phyloP scores from a whole-genome alignment of 2,113 vertebrate genomes.

The Halcyon senegalensis region DNA sequence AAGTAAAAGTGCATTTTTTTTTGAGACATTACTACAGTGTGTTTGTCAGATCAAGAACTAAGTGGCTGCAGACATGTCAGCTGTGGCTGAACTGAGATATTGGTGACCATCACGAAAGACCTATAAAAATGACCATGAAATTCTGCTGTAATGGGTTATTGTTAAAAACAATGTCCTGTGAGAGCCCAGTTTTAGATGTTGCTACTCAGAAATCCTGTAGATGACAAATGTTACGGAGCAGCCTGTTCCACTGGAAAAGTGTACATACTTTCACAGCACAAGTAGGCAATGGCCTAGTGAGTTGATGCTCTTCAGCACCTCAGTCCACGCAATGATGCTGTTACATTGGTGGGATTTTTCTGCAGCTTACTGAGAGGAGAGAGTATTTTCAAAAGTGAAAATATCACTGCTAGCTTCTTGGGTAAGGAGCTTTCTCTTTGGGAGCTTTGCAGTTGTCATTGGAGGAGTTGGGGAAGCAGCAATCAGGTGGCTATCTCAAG shows the following conservation, averaged over 20 bases:
- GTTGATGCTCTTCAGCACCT: not conserved
- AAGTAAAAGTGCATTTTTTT: not conserved
- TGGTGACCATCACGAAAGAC: not conserved
- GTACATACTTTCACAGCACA: not conserved
- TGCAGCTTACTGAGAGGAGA: not conserved
- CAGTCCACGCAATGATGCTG: not conserved
- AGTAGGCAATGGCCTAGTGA: not conserved
- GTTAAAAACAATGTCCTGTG: rapidly evolving
- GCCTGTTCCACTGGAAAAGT: not conserved
- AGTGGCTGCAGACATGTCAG: not conserved
- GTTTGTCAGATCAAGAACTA: not conserved
- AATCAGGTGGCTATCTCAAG: not conserved
- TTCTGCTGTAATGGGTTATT: not conserved
- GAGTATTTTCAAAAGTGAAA: not conserved
- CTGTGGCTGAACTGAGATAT: not conserved
- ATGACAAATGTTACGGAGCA: not conserved
- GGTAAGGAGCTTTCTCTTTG: not conserved
- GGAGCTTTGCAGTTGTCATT: not conserved
- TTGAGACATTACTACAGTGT: not conserved
- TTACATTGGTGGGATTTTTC: not conserved
- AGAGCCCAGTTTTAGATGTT: not conserved
- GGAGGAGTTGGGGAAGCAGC: not conserved
- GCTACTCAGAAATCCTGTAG: not conserved
- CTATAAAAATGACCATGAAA: not conserved
- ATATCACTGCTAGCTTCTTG: not conserved